phyloP scores from a whole-genome alignment of 2,797 vertebrate genomes.

The Sus cebifrons region DNA sequence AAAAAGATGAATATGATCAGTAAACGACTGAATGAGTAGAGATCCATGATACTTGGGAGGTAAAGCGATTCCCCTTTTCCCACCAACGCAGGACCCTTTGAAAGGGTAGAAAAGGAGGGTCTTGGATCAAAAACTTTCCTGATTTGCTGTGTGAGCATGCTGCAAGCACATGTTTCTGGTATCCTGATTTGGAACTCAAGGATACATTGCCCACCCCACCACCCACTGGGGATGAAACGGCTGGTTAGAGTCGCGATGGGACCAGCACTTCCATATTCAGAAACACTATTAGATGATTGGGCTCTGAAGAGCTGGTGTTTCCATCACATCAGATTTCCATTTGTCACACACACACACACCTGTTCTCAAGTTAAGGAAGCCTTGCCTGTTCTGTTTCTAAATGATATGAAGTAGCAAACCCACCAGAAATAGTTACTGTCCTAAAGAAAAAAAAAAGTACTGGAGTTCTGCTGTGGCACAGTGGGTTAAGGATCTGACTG shows the following conservation, averaged over 20 bases:
- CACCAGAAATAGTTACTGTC: not conserved
- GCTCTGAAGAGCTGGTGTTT: not conserved
- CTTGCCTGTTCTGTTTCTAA: conserved; percentile 34
- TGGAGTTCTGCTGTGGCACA: too few species aligned
- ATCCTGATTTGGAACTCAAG: not conserved
- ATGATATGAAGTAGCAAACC: conserved; percentile 4
- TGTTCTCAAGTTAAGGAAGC: not conserved
- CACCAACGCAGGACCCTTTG: not conserved
- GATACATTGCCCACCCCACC: not conserved
- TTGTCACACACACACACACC: not conserved
- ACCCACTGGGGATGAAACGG: not conserved
- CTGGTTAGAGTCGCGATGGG: conserved; percentile 11
- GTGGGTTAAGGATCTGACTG: too few species aligned
- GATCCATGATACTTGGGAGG: not conserved
- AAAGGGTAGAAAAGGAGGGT: not conserved
- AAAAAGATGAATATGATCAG: not conserved
- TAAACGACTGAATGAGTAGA: not conserved
- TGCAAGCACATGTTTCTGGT: not conserved
- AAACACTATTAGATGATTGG: conserved; percentile 30
- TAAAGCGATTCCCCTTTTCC: not conserved
- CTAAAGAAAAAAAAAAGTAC: not conserved
- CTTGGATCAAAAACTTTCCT: not conserved
- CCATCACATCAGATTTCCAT: not conserved
- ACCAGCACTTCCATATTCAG: not conserved
- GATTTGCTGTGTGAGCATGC: not conserved